phyloP scores from a whole-genome alignment of 2,113 vertebrate species.

The human (Homo sapiens) region GRCh38 chr21:43820501-43821000 shows the following conservation, averaged over 20 bases:
- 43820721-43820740: not conserved
- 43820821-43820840: not conserved
- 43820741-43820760: not conserved
- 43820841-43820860: not conserved
- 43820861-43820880: too few relatives aligned
- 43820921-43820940: too few relatives aligned
- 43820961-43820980: too few relatives aligned
- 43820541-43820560: not conserved
- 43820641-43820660: not conserved
- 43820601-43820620: not conserved
- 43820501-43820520: not conserved
- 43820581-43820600: not conserved
- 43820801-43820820: not conserved
- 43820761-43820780: not conserved
- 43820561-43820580: not conserved
- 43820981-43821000: rapidly evolving
- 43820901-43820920: rapidly evolving
- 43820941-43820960: too few relatives aligned
- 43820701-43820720: not conserved
- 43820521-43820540: not conserved
- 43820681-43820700: not conserved
- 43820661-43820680: not conserved
- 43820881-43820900: too few relatives aligned
- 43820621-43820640: not conserved
- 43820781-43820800: not conserved